These are phyloP conservation scores for Rhingia rostrata DNA, from an alignment of 2,888 invertebrate species.

Conservation along the genomic window DNA sequence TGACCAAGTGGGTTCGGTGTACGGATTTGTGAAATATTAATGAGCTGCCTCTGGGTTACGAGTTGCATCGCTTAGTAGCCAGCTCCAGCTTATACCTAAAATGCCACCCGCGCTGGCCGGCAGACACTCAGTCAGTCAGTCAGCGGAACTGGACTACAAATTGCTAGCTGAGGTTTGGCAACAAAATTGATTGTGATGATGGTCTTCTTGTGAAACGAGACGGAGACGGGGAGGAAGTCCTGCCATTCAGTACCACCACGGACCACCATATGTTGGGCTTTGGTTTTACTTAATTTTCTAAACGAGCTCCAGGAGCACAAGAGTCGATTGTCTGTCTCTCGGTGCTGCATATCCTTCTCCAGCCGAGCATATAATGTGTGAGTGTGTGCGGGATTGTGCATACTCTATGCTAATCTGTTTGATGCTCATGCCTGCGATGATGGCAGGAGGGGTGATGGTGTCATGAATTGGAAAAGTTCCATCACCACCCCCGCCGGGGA, in stretches of 20 bases:
- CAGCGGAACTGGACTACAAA: conserved; percentile 64
- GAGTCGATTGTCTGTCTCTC: conserved; percentile 51
- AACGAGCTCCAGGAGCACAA: conserved; percentile 50
- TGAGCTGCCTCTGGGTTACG: conserved; percentile 49
- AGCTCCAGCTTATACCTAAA: conserved; percentile 10
- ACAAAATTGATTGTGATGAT: conserved; percentile 73
- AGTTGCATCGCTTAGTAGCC: conserved; percentile 51
- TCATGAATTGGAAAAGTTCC: conserved; percentile 65
- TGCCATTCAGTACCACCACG: not conserved
- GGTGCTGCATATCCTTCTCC: conserved; percentile 3
- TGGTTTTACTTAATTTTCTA: conserved; percentile 71
- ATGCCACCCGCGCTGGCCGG: not conserved
- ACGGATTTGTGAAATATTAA: conserved; percentile 67
- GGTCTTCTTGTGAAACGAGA: conserved; percentile 30
- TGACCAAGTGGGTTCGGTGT: conserved; percentile 21
- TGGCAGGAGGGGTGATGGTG: conserved; percentile 6
- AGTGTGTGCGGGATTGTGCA: conserved; percentile 10
- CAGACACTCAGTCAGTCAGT: conserved; percentile 41
- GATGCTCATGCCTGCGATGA: conserved; percentile 13
- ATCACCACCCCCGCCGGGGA: conserved; percentile 16
- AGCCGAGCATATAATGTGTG: conserved; percentile 10
- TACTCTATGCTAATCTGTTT: conserved; percentile 50
- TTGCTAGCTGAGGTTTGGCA: conserved; percentile 72
- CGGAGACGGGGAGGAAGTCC: not conserved
- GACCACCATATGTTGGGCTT: conserved; percentile 54